Percentiles rank a stretch among this genome's conserved stretches.
These are phyloP conservation scores for Drosophila mayaguana DNA, from an alignment of 2,888 invertebrate genomes.

Conservation along the genomic window DNA sequence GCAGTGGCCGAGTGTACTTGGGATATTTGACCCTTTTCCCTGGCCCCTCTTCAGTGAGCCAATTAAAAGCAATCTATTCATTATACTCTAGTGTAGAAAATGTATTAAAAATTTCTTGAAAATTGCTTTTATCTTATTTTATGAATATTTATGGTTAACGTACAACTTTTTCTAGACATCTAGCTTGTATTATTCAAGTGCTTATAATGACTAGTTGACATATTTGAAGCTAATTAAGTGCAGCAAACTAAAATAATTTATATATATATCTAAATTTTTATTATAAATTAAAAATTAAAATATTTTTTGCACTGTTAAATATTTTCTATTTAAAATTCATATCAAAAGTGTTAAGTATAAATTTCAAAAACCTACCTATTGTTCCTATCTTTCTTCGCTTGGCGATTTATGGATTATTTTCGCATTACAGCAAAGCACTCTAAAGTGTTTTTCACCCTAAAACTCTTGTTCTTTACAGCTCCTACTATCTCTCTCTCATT, in stretches of 20 bases:
- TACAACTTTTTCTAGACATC: not conserved
- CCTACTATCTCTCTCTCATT: too few species aligned
- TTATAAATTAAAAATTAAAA: too few species aligned
- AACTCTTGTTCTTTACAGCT: too few species aligned
- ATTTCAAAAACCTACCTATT: not conserved
- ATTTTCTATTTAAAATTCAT: not conserved
- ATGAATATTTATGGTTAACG: too few species aligned
- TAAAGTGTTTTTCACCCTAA: not conserved
- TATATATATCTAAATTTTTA: too few species aligned
- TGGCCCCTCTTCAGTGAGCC: conserved; percentile 12
- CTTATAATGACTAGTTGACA: too few species aligned
- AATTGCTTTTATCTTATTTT: not conserved
- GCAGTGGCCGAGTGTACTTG: conserved; percentile 33
- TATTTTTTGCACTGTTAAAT: not conserved
- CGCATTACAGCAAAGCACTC: not conserved
- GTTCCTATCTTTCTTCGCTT: not conserved
- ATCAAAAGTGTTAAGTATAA: not conserved
- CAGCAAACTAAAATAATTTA: too few species aligned
- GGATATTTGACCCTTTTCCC: conserved; percentile 13
- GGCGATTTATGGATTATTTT: not conserved
- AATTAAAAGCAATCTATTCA: conserved; percentile 42
- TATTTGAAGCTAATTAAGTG: too few species aligned
- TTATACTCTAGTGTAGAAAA: not conserved
- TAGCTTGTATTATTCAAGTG: too few species aligned
- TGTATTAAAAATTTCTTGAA: not conserved